A percentile compares a stretch with the other conserved stretches of the same genome.
phyloP scores from a whole-genome alignment of 2,888 invertebrate species.

The Ectobius pallidus region DNA sequence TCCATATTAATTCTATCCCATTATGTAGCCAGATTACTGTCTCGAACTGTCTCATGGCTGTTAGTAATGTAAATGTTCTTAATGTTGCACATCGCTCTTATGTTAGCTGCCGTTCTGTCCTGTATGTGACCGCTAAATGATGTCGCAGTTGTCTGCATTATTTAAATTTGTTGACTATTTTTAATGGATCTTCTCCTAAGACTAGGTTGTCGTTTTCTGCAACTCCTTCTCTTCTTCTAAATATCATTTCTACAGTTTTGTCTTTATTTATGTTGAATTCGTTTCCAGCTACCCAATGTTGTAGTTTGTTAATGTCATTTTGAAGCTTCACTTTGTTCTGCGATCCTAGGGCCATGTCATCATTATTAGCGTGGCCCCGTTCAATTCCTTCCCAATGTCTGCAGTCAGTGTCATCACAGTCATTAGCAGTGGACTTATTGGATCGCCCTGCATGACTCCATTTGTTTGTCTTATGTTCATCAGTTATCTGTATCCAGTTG shows the following conservation, averaged over 20 bases:
- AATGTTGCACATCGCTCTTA: background rate
- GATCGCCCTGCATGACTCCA: too few relatives aligned
- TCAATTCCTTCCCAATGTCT: background rate
- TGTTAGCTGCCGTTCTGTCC: background rate
- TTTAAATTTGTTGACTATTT: background rate
- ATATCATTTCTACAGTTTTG: background rate
- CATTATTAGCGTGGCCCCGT: background rate
- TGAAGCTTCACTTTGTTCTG: background rate
- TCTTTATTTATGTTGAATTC: slow-evolving; percentile 4
- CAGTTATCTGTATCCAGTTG: background rate
- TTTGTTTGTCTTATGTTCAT: background rate
- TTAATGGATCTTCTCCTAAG: background rate
- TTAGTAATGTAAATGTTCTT: background rate
- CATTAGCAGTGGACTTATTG: background rate
- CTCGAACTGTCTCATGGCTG: background rate
- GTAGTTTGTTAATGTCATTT: background rate
- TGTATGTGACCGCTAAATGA: background rate
- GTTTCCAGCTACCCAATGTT: background rate
- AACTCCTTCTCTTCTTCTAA: background rate
- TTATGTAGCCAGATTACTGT: background rate
- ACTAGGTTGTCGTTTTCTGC: background rate
- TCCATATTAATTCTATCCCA: background rate
- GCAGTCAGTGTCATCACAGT: background rate
- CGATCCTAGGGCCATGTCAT: background rate
- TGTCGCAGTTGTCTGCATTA: background rate